Conservation (phyloP, 1,140 invertebrate species). For the Drosophila kikkawai region DNA sequence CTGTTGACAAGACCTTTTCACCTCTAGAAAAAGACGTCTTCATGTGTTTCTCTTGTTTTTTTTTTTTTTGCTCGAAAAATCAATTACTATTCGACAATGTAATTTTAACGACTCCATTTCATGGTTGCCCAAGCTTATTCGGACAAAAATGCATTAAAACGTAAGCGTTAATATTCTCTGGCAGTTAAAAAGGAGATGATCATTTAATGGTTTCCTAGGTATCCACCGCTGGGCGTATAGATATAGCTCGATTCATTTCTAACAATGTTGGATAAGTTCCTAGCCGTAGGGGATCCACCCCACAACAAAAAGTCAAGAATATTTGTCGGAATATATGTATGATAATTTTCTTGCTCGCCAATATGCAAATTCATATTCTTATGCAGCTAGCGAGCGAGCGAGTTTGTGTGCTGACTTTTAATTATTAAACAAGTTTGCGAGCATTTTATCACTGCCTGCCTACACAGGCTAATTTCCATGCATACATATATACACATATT, state of each 20-base stretch:
- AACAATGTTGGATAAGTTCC: neutral
- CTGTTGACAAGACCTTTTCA: neutral
- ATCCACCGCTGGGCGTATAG: neutral
- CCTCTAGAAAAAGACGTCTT: neutral
- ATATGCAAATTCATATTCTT: constrained; percentile 57
- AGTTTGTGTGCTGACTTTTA: constrained; percentile 57
- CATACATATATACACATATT: constrained; percentile 43
- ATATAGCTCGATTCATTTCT: neutral
- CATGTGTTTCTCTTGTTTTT: neutral
- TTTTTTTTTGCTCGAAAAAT: constrained; percentile 5
- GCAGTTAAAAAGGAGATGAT: constrained; percentile 18
- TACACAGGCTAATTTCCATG: constrained; percentile 67
- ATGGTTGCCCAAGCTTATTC: neutral
- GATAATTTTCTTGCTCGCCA: neutral
- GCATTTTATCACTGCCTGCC: constrained; percentile 72
- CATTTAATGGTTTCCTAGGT: constrained; percentile 9
- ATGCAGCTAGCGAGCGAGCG: constrained; percentile 4
- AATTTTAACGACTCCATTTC: constrained; percentile 19
- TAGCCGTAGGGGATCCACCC: neutral
- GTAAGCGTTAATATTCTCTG: constrained; percentile 10
- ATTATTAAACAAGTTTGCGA: constrained; percentile 78
- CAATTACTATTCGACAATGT: constrained; percentile 28
- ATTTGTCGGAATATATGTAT: neutral
- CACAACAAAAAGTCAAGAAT: neutral
- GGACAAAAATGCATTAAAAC: constrained; percentile 9